phyloP scores from a whole-genome alignment of 2,113 vertebrate genomes.

The Apaloderma vittatum region DNA sequence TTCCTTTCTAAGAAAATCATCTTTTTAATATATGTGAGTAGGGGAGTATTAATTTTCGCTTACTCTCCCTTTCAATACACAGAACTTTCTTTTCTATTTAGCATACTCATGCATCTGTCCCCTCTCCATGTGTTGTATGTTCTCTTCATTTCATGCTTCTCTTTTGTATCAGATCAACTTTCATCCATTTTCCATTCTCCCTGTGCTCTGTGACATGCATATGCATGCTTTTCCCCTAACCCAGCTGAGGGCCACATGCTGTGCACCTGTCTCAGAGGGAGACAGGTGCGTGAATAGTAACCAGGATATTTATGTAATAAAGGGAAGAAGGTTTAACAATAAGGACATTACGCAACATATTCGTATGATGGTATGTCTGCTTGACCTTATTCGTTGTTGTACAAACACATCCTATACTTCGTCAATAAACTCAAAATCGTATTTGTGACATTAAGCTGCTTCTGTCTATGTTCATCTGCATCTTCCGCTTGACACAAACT shows the following conservation, averaged over 20 bases:
- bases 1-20: background rate
- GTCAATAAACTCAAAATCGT: background rate
- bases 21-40: background rate
- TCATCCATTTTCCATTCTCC: slow-evolving; percentile 36
- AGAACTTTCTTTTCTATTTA: background rate
- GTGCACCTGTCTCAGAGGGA: slow-evolving; percentile 20
- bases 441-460: background rate
- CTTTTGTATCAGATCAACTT: slow-evolving; percentile 24
- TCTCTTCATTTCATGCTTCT: slow-evolving; percentile 22
- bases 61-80: background rate
- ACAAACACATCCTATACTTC: background rate
- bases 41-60: background rate
- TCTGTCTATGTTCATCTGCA: background rate
- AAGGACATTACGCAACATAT: background rate
- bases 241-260: slow-evolving; percentile 13
- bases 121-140: background rate
- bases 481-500: background rate
- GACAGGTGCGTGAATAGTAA: background rate
- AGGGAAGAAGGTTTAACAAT: background rate
- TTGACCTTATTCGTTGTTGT: background rate
- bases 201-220: background rate
- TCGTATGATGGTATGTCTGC: background rate
- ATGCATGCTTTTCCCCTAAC: slow-evolving; percentile 22
- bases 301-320: background rate
- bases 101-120: background rate